Base-by-base conservation (phyloP, 2,113 vertebrate genomes). In the Paedocypris sp. region DNA sequence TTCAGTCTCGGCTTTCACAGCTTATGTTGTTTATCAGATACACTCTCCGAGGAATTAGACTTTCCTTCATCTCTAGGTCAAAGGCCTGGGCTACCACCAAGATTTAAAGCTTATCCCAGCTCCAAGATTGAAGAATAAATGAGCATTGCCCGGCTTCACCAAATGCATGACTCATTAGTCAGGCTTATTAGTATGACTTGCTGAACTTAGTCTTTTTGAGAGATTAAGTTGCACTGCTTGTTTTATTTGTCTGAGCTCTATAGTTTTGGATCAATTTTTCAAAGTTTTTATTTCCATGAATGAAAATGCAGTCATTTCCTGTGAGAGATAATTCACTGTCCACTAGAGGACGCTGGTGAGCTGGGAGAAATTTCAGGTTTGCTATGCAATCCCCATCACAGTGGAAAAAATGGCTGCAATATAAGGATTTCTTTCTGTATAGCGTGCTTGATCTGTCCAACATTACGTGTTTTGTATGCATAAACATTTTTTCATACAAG, bases 261-360 rank as follows among this genome's bases (percentile, higher is more conserved):
- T 29, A 9, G 41, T 2, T 6, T 49, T 39, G 13, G 25, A 54
- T 54, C 25, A 25, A 5, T 18, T 57, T 31, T 32, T 9, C 16
- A n/a, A 42, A 8, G 12, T 36, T 32, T 58, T 31, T 15, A 42
- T 32, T 31, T 19, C 39, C n/a, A n/a, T n/a, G n/a, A n/a, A n/a
- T n/a, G n/a, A n/a, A n/a, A n/a, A n/a, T n/a, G n/a, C n/a, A n/a
- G n/a, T n/a, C n/a, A n/a, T n/a, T n/a, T n/a, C 43, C 13, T 56
- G 11, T 13, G 20, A 28, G 36, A 29, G 13, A 23, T 4, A 12
- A 1, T 41, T 19, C 28, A 18, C 12, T 20, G 9, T 43, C 46
- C 68, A 51, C 58, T 52, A 66, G 68, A 58, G 68, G 58, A 45
- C 58, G 58, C 50, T 58, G 39, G 45, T 62, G 58, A 41, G 48